A percentile compares a stretch with the other conserved stretches of the same genome.
These are phyloP conservation scores for Chrysogorgia sp. DNA, from an alignment of 92 coral and sea anemone species.

Conservation along the genomic window DNA sequence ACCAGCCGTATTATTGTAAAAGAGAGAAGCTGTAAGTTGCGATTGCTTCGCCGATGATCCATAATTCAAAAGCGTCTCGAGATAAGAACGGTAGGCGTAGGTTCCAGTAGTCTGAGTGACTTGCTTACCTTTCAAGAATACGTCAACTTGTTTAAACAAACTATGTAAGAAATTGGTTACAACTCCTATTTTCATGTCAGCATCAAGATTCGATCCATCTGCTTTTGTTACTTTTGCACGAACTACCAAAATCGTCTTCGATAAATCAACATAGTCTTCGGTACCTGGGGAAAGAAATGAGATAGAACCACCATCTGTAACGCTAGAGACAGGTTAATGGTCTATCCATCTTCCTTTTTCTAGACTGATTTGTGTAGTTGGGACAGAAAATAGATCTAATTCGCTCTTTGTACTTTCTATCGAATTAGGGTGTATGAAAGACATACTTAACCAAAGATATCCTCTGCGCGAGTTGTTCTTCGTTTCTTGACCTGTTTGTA, in stretches of 20 bases:
- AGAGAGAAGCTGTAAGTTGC: neutral
- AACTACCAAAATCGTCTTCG: no score
- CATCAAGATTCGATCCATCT: neutral
- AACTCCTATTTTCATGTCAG: neutral
- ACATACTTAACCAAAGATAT: slow-evolving; percentile 45
- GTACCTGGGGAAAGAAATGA: slow-evolving; percentile 41
- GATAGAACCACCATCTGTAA: slow-evolving; percentile 53
- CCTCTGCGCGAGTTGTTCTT: no score
- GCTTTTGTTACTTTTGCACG: no score
- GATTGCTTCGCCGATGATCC: no score
- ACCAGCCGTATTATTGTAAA: slow-evolving; percentile 16
- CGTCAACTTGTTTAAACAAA: no score
- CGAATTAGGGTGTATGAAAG: slow-evolving; percentile 54
- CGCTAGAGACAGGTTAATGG: no score
- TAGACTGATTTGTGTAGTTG: slow-evolving; percentile 52
- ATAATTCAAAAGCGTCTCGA: no score
- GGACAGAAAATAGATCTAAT: slow-evolving; percentile 53
- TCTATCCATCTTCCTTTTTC: slow-evolving; percentile 52
- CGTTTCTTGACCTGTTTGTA: neutral
- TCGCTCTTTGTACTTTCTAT: slow-evolving; percentile 55
- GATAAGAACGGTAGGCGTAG: no score
- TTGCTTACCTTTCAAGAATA: no score
- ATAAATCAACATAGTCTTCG: no score
- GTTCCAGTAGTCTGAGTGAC: no score
- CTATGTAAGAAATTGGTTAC: neutral